Percentiles rank a stretch among this genome's conserved stretches.
These are phyloP conservation scores for Tragopan temminckii DNA, from an alignment of 2,797 vertebrate genomes.

Conservation along the genomic window DNA sequence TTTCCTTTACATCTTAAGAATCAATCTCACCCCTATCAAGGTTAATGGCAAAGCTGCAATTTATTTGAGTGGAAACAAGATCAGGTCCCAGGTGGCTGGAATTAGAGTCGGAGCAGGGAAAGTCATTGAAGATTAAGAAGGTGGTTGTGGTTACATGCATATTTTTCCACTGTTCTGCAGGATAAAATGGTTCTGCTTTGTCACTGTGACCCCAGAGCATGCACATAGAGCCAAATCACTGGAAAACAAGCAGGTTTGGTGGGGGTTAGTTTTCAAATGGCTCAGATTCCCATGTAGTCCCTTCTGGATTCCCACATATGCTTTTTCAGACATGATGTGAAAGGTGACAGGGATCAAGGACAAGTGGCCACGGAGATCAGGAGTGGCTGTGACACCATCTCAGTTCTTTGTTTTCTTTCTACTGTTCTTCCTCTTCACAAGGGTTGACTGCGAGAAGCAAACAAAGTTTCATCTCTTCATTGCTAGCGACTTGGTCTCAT, in stretches of 20 bases:
- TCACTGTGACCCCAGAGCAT: neutral
- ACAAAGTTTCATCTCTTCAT: neutral
- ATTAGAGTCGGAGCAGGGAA: conserved; percentile 52
- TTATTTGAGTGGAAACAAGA: conserved; percentile 43
- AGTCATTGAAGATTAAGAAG: conserved; percentile 48
- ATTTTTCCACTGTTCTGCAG: neutral
- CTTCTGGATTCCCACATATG: neutral
- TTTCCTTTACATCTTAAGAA: neutral
- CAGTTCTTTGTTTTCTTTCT: neutral
- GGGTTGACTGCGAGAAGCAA: neutral
- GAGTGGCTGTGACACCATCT: neutral
- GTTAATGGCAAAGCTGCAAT: conserved; percentile 51
- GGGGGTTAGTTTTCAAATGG: neutral
- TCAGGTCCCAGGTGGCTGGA: neutral
- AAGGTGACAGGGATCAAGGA: neutral
- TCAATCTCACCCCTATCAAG: conserved; percentile 12
- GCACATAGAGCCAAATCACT: neutral
- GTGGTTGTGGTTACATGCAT: neutral
- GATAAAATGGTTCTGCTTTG: neutral
- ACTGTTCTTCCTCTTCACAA: neutral
- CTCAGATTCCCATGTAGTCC: neutral
- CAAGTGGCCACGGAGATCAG: neutral
- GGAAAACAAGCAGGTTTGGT: neutral
- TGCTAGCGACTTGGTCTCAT: rapidly evolving
- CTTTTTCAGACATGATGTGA: neutral